Percentiles rank a stretch among this genome's conserved stretches.
Conservation (phyloP, 30 jellyfish, hydroid and myxozoan genomes). For the Pelagia noctiluca region DNA sequence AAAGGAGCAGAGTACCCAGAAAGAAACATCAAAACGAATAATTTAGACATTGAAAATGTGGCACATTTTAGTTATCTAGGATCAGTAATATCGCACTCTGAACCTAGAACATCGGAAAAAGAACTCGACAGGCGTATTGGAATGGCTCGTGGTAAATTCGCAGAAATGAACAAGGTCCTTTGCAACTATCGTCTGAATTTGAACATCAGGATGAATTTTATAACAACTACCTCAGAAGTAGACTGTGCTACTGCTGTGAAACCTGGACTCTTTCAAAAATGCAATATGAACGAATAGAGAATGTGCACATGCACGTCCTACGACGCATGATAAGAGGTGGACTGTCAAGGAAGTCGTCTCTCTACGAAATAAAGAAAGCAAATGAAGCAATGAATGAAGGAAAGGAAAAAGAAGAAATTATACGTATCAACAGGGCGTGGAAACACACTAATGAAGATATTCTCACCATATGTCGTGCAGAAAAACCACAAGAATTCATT, state of each 20-base stretch:
- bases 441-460: too few species aligned
- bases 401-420: too few species aligned
- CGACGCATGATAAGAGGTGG: constrained; percentile 27
- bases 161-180: constrained; percentile 41
- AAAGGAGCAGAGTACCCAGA: constrained; percentile 43
- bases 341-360: not conserved
- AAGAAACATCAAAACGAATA: constrained; percentile 16
- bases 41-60: constrained; percentile 34
- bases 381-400: too few species aligned
- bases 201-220: constrained; percentile 32
- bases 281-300: constrained; percentile 18
- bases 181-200: constrained; percentile 40
- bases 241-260: constrained; percentile 53
- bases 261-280: constrained; percentile 37
- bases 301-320: constrained; percentile 5
- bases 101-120: constrained; percentile 48
- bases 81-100: constrained; percentile 12
- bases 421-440: too few species aligned
- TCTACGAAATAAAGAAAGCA: not conserved
- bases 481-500: too few species aligned
- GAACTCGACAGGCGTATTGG: constrained; percentile 52
- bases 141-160: constrained; percentile 36
- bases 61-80: constrained; percentile 40
- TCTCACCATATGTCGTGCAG: too few species aligned
- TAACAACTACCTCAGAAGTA: constrained; percentile 47